Evolutionary conservation across 2,888 invertebrate species (phyloP).

Genomic region (Malthinus flaveolus): DNA sequence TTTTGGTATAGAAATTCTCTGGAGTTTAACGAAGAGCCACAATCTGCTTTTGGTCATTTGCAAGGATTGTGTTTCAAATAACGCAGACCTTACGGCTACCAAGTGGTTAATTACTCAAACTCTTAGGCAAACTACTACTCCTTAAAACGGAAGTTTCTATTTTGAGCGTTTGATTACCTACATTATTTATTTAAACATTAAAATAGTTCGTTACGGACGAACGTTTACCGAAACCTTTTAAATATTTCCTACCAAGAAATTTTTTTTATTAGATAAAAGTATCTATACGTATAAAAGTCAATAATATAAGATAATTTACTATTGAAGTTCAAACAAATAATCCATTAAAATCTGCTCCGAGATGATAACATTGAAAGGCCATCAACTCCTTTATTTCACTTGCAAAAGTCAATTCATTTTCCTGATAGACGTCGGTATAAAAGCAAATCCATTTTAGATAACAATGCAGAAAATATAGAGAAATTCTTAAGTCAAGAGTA

Average conservation of each 20-base stretch:
- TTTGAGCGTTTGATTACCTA: background rate
- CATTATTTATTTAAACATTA: background rate
- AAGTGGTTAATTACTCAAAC: slow-evolving; percentile 25
- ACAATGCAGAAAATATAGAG: slow-evolving; percentile 12
- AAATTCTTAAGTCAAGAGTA: slow-evolving; percentile 12
- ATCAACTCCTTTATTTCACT: slow-evolving; percentile 27
- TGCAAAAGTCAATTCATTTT: slow-evolving; percentile 22
- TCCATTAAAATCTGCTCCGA: slow-evolving; percentile 18
- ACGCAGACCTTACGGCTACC: slow-evolving; percentile 21
- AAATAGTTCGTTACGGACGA: too few species aligned
- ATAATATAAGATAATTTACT: slow-evolving; percentile 11
- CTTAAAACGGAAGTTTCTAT: slow-evolving; percentile 10
- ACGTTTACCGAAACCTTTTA: too few species aligned
- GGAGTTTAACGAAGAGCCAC: slow-evolving; percentile 6
- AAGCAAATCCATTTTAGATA: slow-evolving; percentile 10
- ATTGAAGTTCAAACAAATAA: slow-evolving; percentile 16
- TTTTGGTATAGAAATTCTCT: slow-evolving; percentile 6
- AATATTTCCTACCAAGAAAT: background rate
- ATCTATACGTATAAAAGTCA: background rate
- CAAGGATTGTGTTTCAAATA: slow-evolving; percentile 26
- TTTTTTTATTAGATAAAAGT: background rate
- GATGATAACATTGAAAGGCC: slow-evolving; percentile 27
- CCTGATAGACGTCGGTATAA: slow-evolving; percentile 15
- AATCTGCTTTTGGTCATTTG: slow-evolving; percentile 19
- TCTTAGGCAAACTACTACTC: slow-evolving; percentile 25